Conservation (phyloP, 2,113 vertebrate species). For the Ammodytes dubius region DNA sequence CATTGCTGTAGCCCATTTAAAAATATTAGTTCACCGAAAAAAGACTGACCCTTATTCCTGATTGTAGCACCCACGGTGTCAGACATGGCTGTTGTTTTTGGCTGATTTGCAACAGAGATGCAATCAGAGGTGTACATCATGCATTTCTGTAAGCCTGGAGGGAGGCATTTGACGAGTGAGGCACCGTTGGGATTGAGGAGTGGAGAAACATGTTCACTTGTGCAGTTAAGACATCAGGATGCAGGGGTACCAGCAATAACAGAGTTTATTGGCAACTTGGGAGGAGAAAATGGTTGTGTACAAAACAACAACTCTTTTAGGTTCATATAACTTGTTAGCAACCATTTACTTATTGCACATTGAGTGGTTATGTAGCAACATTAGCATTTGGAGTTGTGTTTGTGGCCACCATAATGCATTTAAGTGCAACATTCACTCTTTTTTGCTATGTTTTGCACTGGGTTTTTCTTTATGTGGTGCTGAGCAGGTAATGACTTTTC, state of each 20-base stretch:
- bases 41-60: neutral
- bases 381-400: neutral
- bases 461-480: too few relatives aligned
- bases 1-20: constrained; percentile 24
- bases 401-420: neutral
- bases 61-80: neutral
- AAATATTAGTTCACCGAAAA: constrained; percentile 2
- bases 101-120: constrained; percentile 32
- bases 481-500: too few relatives aligned
- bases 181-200: constrained; percentile 5
- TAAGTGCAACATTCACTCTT: neutral
- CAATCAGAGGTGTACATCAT: constrained; percentile 17
- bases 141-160: neutral
- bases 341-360: neutral
- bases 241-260: neutral
- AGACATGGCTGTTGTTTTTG: constrained; percentile 40
- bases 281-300: too few relatives aligned
- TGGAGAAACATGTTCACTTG: constrained; percentile 24
- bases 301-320: neutral
- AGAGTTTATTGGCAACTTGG: too few relatives aligned
- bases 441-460: too few relatives aligned
- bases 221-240: neutral
- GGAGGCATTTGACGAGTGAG: constrained; percentile 36
- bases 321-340: neutral
- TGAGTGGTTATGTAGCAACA: neutral